These are phyloP conservation scores for Harmothoe impar DNA, from an alignment of 2,888 invertebrate genomes.

Conservation along the genomic window DNA sequence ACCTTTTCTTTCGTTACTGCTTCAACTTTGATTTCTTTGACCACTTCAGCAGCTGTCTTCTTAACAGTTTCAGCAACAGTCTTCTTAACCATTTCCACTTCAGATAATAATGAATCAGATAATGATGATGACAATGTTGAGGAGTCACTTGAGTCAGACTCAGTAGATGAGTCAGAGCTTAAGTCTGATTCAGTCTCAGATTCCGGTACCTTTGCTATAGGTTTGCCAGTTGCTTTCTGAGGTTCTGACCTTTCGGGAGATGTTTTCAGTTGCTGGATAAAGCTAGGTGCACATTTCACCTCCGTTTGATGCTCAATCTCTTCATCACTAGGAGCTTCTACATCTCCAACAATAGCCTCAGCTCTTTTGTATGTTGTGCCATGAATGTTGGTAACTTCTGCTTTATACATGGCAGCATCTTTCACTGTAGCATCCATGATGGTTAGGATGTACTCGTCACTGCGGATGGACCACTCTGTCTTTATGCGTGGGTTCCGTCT, in stretches of 20 bases:
- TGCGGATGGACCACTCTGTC: slow-evolving; percentile 26
- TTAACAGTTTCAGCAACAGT: not conserved
- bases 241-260: not conserved
- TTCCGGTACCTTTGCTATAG: not conserved
- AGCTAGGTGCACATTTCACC: not conserved
- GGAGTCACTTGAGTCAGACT: not conserved
- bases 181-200: not conserved
- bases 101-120: not conserved
- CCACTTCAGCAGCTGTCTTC: not conserved
- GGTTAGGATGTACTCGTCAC: slow-evolving; percentile 54
- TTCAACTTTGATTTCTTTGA: not conserved
- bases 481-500: slow-evolving; percentile 46
- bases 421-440: slow-evolving; percentile 64
- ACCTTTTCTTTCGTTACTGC: not conserved
- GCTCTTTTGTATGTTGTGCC: slow-evolving; percentile 60
- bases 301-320: not conserved
- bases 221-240: not conserved
- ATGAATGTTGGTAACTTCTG: slow-evolving; percentile 46
- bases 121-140: not conserved
- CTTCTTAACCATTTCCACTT: not conserved
- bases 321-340: slow-evolving; percentile 1
- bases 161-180: not conserved
- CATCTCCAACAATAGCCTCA: slow-evolving; percentile 52
- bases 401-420: slow-evolving; percentile 66
- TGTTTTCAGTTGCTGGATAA: not conserved